A percentile compares a stretch with the other conserved stretches of the same genome.
These are phyloP conservation scores for Vanessa cardui DNA, from an alignment of 2,888 invertebrate species.

Conservation along the genomic window DNA sequence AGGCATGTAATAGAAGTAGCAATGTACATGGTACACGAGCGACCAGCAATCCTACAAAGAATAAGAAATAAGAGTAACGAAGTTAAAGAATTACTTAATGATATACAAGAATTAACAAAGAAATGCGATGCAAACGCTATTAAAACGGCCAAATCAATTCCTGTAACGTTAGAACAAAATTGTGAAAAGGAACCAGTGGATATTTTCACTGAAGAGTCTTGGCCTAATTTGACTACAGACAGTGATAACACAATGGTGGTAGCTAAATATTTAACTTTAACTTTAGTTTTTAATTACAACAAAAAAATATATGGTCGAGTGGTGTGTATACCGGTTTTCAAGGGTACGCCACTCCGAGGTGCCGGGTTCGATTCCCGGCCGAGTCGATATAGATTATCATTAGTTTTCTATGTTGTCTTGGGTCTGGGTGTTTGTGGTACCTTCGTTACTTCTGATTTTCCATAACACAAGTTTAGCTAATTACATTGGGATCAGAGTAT, in stretches of 20 bases:
- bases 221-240: constrained; percentile 44
- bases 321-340: too few relatives aligned
- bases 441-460: too few relatives aligned
- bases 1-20: constrained; percentile 60
- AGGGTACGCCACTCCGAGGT: too few relatives aligned
- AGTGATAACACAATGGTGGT: constrained; percentile 40
- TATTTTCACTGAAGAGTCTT: constrained; percentile 39
- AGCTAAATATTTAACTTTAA: constrained; percentile 20
- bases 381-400: too few relatives aligned
- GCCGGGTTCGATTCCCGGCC: too few relatives aligned
- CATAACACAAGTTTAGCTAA: too few relatives aligned
- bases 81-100: constrained; percentile 43
- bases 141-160: background rate
- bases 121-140: background rate
- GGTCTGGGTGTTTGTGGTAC: too few relatives aligned
- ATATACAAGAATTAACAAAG: constrained; percentile 27
- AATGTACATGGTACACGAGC: constrained; percentile 54
- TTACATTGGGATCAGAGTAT: too few relatives aligned
- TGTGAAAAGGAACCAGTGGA: background rate
- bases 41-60: constrained; percentile 50
- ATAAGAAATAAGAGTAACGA: constrained; percentile 50
- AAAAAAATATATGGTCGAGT: too few relatives aligned
- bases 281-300: too few relatives aligned
- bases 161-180: background rate
- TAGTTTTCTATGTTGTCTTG: too few relatives aligned